Evolutionary conservation across 2,888 invertebrate species (phyloP), one percentile per base, ranked within the genome.

Genomic region (Reticulitermes lucifugus): DNA sequence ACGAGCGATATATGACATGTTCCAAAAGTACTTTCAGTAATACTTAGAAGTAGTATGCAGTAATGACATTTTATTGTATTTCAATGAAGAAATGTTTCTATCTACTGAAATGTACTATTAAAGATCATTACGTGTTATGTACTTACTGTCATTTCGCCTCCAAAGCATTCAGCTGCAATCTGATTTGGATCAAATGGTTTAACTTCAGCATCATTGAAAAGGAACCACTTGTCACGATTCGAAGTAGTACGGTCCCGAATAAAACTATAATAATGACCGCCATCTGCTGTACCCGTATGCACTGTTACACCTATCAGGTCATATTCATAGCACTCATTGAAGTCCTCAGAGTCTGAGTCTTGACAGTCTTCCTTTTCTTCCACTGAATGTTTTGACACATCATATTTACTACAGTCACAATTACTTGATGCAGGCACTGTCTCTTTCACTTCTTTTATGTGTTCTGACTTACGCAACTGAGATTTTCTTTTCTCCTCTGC

Each of bases 201-300:
- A 0, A 98, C 97, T 91, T 98, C 97, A 0, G 97, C 97, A 90
- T 98, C 98, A 90, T 98, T 98, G 91, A 98, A 98, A 70, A 97
- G 92, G 89, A 96, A 95, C 98, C 98, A 98, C 88, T 98, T 97
- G 91, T 98, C 98, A 89, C 95, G 95, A 81, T 93, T 93, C 0
- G 92, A 91, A 0, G 92, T 92, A 5, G 93, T 92, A 65, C 98
- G 93, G 91, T 98, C 98, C 88, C 98, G 94, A 87, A 98, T 98
- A 90, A 98, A 98, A 92, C 96, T 96, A 91, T 98, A 98, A 91
- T 98, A 98, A 91, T 98, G 98, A 0, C 98, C 98, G 84, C 98
- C 98, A 90, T 98, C 98, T 1, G 98, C 98, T 0, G 98, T 98
- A n/a, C 98, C 98, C 25, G 98, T 98, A 91, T 98, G 98, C 0